A percentile compares a stretch with the other conserved stretches of the same genome.
Evolutionary conservation across 1,140 invertebrate species (phyloP).

Genomic region (Phthorimaea operculella): DNA sequence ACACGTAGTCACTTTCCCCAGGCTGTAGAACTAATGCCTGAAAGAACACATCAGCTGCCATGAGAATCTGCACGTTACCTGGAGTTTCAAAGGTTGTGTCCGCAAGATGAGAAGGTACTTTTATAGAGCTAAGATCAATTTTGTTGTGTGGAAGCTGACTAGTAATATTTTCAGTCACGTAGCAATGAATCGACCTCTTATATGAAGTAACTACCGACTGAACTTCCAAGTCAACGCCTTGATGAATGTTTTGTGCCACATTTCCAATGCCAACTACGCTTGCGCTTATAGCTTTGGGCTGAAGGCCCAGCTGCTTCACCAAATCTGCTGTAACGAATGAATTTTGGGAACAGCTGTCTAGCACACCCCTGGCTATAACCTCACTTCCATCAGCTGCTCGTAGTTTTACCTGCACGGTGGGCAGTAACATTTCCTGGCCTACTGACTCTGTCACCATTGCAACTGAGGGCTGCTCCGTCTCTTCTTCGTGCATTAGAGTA

Average conservation of each 20-base stretch:
- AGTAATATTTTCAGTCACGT: conserved; percentile 9
- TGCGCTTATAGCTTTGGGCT: neutral
- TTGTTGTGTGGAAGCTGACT: conserved; percentile 8
- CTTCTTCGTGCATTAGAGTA: conserved; percentile 5
- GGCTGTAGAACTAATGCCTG: conserved; percentile 6
- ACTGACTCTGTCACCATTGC: neutral
- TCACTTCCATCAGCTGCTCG: neutral
- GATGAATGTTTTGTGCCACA: neutral
- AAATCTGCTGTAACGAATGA: conserved; percentile 1
- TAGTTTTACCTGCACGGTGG: conserved; percentile 6
- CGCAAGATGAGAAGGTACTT: neutral
- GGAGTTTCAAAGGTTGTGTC: conserved; percentile 1
- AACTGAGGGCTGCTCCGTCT: neutral
- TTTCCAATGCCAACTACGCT: conserved; percentile 7
- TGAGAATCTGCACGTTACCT: conserved; percentile 8
- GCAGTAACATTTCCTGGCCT: neutral
- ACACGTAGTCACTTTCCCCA: no score
- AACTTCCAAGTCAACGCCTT: conserved; percentile 5
- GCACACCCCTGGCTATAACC: neutral
- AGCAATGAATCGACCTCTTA: conserved; percentile 4
- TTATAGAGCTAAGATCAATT: neutral
- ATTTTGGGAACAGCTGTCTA: neutral
- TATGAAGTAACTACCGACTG: conserved; percentile 2
- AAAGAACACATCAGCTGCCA: conserved; percentile 12
- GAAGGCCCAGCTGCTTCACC: neutral